Evolutionary conservation across 2,113 vertebrate species (phyloP).

Genomic region (Kobus ellipsiprymnus): DNA sequence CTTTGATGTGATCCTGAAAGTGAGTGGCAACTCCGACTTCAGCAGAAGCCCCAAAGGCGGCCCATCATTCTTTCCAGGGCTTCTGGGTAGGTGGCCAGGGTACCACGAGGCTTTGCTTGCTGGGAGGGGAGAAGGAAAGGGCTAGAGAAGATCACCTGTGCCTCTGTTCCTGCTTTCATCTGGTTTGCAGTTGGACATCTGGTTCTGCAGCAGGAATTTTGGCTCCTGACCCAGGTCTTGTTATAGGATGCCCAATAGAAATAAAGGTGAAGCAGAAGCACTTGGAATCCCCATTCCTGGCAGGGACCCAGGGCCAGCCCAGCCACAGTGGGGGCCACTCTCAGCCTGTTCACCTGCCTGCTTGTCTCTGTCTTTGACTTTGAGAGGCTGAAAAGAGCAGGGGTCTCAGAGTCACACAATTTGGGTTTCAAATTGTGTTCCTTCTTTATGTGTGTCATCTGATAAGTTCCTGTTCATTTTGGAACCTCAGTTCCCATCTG

Average conservation of each 20-base stretch:
- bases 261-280: neutral
- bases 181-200: neutral
- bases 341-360: neutral
- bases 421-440: neutral
- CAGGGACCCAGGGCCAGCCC: neutral
- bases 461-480: neutral
- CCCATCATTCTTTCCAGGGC: neutral
- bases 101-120: neutral
- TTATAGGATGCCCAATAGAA: neutral
- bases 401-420: neutral
- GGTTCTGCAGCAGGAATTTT: neutral
- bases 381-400: neutral
- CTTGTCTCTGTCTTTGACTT: neutral
- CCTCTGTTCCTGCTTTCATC: neutral
- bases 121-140: neutral
- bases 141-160: neutral
- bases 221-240: neutral
- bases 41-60: neutral
- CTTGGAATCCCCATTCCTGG: neutral
- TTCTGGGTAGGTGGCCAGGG: neutral
- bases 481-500: neutral
- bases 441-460: neutral
- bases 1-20: neutral
- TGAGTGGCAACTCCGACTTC: neutral
- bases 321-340: rapidly evolving